These are phyloP conservation scores for Amiota mariae DNA, from an alignment of 2,888 invertebrate species.

Conservation along the genomic window DNA sequence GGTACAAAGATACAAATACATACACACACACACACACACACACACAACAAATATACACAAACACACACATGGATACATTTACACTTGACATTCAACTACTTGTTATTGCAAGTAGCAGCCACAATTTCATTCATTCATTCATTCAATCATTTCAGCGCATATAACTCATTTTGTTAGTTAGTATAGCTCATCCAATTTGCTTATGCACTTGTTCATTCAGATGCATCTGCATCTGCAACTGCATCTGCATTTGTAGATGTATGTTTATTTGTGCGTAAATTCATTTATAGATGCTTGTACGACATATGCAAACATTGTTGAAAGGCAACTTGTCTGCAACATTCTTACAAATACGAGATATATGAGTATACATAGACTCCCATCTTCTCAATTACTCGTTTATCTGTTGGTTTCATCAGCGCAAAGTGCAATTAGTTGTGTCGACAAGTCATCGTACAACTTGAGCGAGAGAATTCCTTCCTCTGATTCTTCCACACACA, in stretches of 20 bases:
- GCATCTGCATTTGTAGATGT: slow-evolving; percentile 19
- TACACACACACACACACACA: background rate
- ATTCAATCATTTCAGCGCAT: no score
- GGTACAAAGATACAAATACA: slow-evolving; percentile 23
- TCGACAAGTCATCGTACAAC: slow-evolving; percentile 49
- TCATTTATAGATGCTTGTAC: slow-evolving; percentile 60
- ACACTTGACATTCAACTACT: background rate
- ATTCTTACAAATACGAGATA: slow-evolving; percentile 41
- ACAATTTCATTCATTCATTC: no score
- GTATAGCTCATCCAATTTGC: background rate
- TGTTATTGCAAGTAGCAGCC: slow-evolving; percentile 7
- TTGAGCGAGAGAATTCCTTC: slow-evolving; percentile 47
- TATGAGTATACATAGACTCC: no score
- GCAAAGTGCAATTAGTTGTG: slow-evolving; percentile 67
- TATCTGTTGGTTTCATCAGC: slow-evolving; percentile 51
- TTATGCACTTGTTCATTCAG: background rate
- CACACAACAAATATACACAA: background rate
- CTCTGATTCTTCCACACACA: slow-evolving; percentile 42
- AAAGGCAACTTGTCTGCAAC: slow-evolving; percentile 66
- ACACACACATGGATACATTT: background rate
- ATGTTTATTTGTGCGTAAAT: slow-evolving; percentile 48
- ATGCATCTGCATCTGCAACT: background rate
- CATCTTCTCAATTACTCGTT: background rate
- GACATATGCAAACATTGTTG: slow-evolving; percentile 64
- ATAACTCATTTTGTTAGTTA: no score